Conservation (phyloP, 2,113 vertebrate species). For the Oreochromis aureus region DNA sequence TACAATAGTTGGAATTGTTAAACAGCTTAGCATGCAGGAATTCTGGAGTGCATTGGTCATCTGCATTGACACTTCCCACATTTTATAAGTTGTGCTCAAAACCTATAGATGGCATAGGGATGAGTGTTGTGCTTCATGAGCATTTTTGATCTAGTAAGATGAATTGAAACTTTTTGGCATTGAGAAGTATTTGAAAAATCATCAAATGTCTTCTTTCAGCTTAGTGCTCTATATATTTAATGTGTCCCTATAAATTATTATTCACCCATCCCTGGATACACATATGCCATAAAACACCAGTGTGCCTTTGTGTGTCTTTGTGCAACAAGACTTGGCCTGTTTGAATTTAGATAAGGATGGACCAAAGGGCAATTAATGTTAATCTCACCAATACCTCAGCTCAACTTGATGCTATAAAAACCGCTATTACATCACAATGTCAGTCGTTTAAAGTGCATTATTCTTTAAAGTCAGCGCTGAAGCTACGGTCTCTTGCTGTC, state of each 20-base stretch:
- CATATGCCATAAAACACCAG: background rate
- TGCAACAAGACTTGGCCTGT: conserved; percentile 1
- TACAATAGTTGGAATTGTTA: conserved; percentile 46
- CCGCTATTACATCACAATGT: background rate
- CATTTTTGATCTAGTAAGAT: accelerated
- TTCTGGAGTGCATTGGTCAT: background rate
- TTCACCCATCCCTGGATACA: background rate
- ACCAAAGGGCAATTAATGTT: conserved; percentile 17
- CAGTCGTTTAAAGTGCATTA: background rate
- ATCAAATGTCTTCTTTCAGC: background rate
- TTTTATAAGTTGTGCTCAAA: background rate
- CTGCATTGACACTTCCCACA: conserved; percentile 9
- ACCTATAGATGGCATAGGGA: background rate
- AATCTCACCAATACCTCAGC: background rate
- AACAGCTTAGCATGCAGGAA: background rate
- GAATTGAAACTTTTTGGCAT: background rate
- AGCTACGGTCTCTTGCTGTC: background rate
- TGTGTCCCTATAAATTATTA: background rate
- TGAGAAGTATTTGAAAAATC: background rate
- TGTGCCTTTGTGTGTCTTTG: conserved; percentile 24
- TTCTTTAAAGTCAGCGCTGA: background rate
- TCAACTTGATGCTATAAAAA: background rate
- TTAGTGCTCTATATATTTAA: background rate
- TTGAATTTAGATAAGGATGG: conserved; percentile 42
- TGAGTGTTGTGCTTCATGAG: background rate